Conservation (phyloP, 2,888 invertebrate species). For the Drepanosiphum platanoidis region DNA sequence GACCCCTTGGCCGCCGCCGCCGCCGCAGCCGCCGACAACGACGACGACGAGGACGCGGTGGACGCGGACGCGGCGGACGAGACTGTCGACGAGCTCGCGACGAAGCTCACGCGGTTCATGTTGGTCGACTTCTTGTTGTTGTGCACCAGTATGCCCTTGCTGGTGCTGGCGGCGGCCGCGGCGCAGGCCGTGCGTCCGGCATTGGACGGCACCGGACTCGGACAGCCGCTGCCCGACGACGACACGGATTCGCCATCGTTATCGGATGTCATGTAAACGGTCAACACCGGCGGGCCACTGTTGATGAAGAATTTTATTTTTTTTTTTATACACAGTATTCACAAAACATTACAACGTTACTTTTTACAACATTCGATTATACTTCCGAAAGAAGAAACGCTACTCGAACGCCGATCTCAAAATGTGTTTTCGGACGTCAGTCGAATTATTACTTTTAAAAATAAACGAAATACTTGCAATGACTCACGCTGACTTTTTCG, state of each 20-base stretch:
- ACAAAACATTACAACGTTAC: too few relatives aligned
- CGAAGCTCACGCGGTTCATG: slow-evolving; percentile 53
- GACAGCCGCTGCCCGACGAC: background rate
- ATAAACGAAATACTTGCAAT: too few relatives aligned
- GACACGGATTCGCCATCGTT: slow-evolving; percentile 48
- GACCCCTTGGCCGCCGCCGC: background rate
- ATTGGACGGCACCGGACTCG: background rate
- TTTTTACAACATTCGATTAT: too few relatives aligned
- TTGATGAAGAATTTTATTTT: background rate
- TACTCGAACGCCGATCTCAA: too few relatives aligned
- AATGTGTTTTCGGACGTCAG: too few relatives aligned
- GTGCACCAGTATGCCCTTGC: slow-evolving; percentile 57
- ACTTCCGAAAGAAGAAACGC: too few relatives aligned
- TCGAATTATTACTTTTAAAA: too few relatives aligned
- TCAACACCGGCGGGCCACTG: slow-evolving; percentile 32
- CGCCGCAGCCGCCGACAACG: background rate
- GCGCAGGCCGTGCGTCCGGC: too few relatives aligned
- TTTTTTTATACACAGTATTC: too few relatives aligned
- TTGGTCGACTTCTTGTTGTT: slow-evolving; percentile 40
- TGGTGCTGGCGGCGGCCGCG: background rate
- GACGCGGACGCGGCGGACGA: background rate
- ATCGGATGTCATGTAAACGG: slow-evolving; percentile 50
- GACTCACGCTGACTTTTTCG: too few relatives aligned
- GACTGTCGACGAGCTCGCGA: background rate
- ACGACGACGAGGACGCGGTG: background rate